Conservation (phyloP, 2,888 invertebrate species). For the Mechanitis mazaeus region DNA sequence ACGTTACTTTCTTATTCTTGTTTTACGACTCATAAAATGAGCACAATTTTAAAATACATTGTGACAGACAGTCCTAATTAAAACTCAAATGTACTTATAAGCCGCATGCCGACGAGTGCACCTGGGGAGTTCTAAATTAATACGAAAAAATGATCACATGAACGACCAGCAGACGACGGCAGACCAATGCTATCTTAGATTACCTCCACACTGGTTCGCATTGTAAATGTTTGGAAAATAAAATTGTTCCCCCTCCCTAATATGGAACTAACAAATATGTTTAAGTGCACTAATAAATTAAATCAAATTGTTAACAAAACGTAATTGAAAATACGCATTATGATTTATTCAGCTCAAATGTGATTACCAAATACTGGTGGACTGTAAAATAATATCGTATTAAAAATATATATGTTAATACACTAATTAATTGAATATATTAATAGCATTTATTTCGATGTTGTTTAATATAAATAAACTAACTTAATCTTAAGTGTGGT, state of each 20-base stretch:
- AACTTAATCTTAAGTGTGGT: not conserved
- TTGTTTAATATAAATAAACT: not conserved
- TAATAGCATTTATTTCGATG: constrained; percentile 9
- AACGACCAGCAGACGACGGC: constrained; percentile 19
- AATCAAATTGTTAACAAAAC: constrained; percentile 29
- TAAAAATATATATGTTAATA: constrained; percentile 26
- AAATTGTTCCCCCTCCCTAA: constrained; percentile 32
- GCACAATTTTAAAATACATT: constrained; percentile 34
- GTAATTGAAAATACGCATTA: constrained; percentile 32
- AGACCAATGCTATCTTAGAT: constrained; percentile 29
- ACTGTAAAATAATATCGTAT: constrained; percentile 30
- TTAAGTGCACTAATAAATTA: constrained; percentile 36
- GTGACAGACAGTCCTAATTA: constrained; percentile 66
- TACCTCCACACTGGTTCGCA: constrained; percentile 26
- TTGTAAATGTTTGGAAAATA: constrained; percentile 26
- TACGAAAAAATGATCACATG: constrained; percentile 37
- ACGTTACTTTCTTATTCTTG: constrained; percentile 1
- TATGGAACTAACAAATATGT: constrained; percentile 36
- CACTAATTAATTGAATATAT: constrained; percentile 16
- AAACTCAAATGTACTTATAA: constrained; percentile 61
- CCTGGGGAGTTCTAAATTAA: constrained; percentile 65
- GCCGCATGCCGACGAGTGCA: constrained; percentile 53
- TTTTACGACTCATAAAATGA: constrained; percentile 8
- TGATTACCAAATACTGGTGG: constrained; percentile 34
- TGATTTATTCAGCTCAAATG: constrained; percentile 32